Conservation (phyloP, 2,888 invertebrate species). For the Cataglyphis albicans region DNA sequence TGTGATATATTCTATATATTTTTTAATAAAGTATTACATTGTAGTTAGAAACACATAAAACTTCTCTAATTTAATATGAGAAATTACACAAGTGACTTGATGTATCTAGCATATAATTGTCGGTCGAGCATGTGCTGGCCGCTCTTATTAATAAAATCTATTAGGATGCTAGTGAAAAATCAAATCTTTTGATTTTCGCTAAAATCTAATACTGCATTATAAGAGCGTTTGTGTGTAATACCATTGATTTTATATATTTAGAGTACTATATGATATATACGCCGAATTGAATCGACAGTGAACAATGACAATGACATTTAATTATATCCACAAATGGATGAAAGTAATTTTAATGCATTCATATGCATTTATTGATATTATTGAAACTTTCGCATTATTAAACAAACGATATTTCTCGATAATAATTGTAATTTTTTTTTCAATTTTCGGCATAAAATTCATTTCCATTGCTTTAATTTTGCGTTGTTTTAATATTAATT, state of each 20-base stretch:
- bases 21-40: neutral
- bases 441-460: neutral
- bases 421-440: neutral
- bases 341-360: slow-evolving; percentile 11
- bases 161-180: slow-evolving; percentile 55
- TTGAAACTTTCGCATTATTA: neutral
- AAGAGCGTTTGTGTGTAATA: neutral
- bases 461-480: neutral
- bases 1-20: neutral
- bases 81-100: neutral
- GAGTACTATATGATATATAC: neutral
- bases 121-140: slow-evolving; percentile 60
- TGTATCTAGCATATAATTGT: neutral
- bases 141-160: slow-evolving; percentile 68
- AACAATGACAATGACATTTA: slow-evolving; percentile 51
- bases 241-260: neutral
- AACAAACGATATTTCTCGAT: neutral
- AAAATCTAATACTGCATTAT: slow-evolving; percentile 37
- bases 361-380: neutral
- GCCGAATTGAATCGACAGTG: neutral
- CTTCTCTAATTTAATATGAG: neutral
- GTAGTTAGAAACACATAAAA: neutral
- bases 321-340: slow-evolving; percentile 21
- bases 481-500: slow-evolving; percentile 14
- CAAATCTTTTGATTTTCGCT: slow-evolving; percentile 10